Percentiles rank a stretch among this genome's conserved stretches.
Evolutionary conservation across 2,113 vertebrate species (phyloP).

Genomic region (Eptesicus fuscus): DNA sequence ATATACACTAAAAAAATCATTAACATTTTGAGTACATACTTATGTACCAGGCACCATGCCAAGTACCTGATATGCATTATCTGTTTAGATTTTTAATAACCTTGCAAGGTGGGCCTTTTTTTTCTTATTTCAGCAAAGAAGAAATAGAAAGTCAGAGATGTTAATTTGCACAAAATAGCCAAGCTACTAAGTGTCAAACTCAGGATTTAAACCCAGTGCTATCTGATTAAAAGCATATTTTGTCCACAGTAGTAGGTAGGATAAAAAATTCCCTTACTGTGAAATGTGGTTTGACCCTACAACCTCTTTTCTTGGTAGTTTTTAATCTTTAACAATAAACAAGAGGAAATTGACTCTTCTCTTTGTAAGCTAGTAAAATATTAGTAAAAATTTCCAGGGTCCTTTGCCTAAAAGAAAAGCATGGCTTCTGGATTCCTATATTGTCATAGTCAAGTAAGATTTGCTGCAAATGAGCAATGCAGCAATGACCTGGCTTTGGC

Average conservation of each 20-base stretch:
- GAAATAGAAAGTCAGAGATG: not conserved
- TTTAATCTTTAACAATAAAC: constrained; percentile 20
- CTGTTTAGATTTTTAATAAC: not conserved
- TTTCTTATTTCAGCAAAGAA: not conserved
- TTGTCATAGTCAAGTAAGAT: not conserved
- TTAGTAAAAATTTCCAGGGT: not conserved
- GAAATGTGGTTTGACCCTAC: constrained; percentile 1
- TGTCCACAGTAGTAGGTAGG: not conserved
- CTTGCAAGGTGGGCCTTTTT: not conserved
- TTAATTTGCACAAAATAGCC: not conserved
- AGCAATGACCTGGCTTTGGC: not conserved
- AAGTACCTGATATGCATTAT: not conserved
- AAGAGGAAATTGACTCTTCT: not conserved
- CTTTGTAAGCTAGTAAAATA: not conserved
- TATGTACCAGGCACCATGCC: not conserved
- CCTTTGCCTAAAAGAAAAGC: not conserved
- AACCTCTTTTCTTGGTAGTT: not conserved
- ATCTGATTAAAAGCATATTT: not conserved
- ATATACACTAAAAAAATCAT: not conserved
- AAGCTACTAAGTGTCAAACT: not conserved
- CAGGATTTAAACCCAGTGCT: not conserved
- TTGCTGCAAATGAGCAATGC: not conserved
- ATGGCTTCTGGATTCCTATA: not conserved
- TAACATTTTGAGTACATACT: not conserved
- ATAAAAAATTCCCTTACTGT: not conserved